Evolutionary conservation across 2,113 vertebrate species (phyloP).

Genomic region (Odocoileus virginianus): DNA sequence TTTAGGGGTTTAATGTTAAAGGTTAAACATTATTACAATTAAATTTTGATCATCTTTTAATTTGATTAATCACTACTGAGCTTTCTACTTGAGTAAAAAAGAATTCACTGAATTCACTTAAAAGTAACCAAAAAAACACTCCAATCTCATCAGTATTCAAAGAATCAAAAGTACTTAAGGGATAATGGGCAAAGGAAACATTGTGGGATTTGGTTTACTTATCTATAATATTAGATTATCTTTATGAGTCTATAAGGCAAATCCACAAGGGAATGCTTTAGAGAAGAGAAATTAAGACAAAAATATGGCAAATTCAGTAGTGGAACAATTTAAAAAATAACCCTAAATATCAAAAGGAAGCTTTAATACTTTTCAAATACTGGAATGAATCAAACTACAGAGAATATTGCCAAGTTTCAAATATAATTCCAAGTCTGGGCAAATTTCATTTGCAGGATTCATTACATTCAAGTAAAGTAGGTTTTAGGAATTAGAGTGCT

Average conservation of each 20-base stretch:
- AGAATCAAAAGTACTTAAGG: constrained; percentile 8
- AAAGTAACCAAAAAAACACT: neutral
- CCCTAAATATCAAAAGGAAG: neutral
- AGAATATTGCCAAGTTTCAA: neutral
- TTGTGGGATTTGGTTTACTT: neutral
- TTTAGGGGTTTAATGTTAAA: neutral
- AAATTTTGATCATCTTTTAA: neutral
- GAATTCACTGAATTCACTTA: neutral
- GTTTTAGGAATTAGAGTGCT: neutral
- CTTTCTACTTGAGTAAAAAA: neutral
- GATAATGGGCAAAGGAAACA: neutral
- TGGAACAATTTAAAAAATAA: neutral
- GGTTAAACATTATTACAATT: neutral
- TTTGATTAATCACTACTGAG: neutral
- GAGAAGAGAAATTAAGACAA: neutral
- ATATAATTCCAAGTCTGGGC: neutral
- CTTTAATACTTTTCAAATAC: neutral
- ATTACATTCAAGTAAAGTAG: neutral
- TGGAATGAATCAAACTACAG: neutral
- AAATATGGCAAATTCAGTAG: neutral
- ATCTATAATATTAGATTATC: neutral
- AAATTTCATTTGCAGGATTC: neutral
- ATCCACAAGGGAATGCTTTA: neutral
- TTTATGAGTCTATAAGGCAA: constrained; percentile 6
- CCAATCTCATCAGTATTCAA: neutral